Base-by-base conservation (phyloP, 2,888 invertebrate species). In the Panorpa germanica region DNA sequence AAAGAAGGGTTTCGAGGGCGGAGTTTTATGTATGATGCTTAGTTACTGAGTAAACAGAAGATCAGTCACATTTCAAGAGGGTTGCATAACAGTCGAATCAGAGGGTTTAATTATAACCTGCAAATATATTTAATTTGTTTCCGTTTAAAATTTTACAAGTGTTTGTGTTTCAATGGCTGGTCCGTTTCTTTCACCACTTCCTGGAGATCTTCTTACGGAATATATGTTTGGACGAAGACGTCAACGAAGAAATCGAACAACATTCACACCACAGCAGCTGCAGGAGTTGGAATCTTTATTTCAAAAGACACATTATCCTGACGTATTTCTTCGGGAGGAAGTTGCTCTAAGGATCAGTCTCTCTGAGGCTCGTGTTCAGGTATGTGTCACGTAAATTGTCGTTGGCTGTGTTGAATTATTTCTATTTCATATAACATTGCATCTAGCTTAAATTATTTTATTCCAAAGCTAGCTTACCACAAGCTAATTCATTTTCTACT, bases 231-330 rank as follows among this genome's bases (percentile, higher is more conserved):
- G 86, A 7, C 63, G 86, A 40, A 66, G 86, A 36, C 64, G 86
- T 41, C 76, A 91, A 65, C 65, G 90, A 35, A 65, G 90, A 36
- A 90, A 90, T 53, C 63, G 91, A 18, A 91, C 91, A 6, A 91
- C 90, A 1, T 91, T 91, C 51, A 88, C 86, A 16, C 86, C 90
- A 2, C 86, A 88, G 50, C 91, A 91, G 55, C 60, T 91, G 27
- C 81, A 83, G 47, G 86, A 90, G 47, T 53, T 91, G 44, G 91
- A 91, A 50, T 75, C 83, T 0, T 63, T 91, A 13, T 91, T 91
- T 54, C 85, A 86, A 52, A 85, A 86, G 55, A 91, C 90, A 1
- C 90, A 90, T 46, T 91, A 91, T 51, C 91, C 90, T 5, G 90
- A 90, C 46, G 90, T 90, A 13, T 71, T 71, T 45, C 55, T 82